These are phyloP conservation scores for Centrocercus urophasianus DNA, from an alignment of 2,113 vertebrate species.

Conservation along the genomic window DNA sequence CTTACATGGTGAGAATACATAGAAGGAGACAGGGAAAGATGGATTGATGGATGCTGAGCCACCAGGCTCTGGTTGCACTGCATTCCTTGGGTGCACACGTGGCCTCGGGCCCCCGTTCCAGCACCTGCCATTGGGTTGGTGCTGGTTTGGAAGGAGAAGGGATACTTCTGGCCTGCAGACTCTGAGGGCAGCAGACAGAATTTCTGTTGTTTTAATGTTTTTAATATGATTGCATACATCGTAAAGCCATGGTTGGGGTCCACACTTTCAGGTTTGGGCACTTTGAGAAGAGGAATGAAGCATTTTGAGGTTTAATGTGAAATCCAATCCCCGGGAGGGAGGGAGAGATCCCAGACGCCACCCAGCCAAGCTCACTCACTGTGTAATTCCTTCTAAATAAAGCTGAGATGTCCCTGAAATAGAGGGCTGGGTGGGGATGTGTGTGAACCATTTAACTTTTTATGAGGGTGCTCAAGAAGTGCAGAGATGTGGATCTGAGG, in stretches of 20 bases:
- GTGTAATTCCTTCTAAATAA: neutral
- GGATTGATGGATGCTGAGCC: neutral
- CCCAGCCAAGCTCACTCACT: neutral
- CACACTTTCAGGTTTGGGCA: neutral
- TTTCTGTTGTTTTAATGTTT: neutral
- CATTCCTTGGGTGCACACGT: constrained; percentile 10
- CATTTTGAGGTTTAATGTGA: neutral
- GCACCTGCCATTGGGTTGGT: neutral
- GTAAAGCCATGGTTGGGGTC: neutral
- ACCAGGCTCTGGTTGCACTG: neutral
- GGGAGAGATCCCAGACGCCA: neutral
- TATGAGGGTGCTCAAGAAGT: neutral
- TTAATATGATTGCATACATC: neutral
- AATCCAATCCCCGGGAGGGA: neutral
- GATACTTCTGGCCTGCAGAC: neutral
- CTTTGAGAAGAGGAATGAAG: neutral
- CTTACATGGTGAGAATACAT: neutral
- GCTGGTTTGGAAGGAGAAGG: constrained; percentile 27
- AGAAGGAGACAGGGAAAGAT: neutral
- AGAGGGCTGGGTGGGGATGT: neutral
- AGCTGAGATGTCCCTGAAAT: neutral
- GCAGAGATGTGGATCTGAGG: too few species aligned
- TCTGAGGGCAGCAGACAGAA: neutral
- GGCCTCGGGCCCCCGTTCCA: constrained; percentile 9
- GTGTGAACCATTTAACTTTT: neutral